Base-by-base conservation (phyloP, 2,888 invertebrate genomes). In the Eumerus sabulonum region DNA sequence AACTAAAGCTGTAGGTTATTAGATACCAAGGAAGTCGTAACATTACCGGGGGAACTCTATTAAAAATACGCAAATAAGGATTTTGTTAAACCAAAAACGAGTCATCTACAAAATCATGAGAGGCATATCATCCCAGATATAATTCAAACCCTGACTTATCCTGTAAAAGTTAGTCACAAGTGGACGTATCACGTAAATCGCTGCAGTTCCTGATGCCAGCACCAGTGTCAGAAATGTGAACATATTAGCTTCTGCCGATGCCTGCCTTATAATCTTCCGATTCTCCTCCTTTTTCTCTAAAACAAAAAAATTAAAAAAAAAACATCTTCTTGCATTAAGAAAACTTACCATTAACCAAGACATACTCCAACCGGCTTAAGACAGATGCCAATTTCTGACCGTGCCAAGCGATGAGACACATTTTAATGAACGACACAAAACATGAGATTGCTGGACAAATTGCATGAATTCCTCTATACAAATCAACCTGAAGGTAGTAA, bases 11-110 rank as follows among this genome's bases (percentile, higher is more conserved):
- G 40, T 71, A 76, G 0, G 76, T 62, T 1, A 76, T n/a, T 2
- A 71, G 76, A 66, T 76, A 76, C 76, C 71, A 76, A 0, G 76
- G 76, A 0, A 76, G 14, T 13, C 13, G 48, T 17, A 76, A 50
- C 11, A 50, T 11, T 40, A 38, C 36, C 7, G 50, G 9, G 7
- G 76, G 76, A 1, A 66, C 40, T 71, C 76, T 76, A 27, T 19
- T 1, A 35, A 16, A 40, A 17, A 17, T 14, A 35, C 13, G 9
- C 7, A 16, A 7, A 1, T 1, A 19, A 19, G 12, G 19, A 7
- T 0, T 0, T n/a, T 0, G 12, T 35, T 56, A 1, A 40, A 9
- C 7, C 27, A 2, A 27, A 27, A 7, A 27, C 2, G 27, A 27
- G 14, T 18, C n/a, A 17, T 40, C 36, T 13, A 76, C 76, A 76